Evolutionary conservation across 2,113 vertebrate genomes (phyloP).

Genomic region (Cacatua alba): DNA sequence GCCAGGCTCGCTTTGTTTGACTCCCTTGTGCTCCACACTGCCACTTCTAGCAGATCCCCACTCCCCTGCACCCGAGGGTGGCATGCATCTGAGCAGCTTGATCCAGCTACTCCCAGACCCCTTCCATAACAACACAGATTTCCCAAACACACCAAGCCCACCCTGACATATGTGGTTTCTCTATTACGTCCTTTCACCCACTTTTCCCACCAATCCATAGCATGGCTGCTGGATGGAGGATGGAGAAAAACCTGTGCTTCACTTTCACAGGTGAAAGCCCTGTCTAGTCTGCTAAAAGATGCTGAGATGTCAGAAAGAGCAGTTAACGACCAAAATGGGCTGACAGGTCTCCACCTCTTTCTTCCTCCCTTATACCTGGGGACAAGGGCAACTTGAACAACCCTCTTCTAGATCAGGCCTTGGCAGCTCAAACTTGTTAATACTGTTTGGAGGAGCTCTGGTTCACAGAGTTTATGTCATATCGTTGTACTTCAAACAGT

Average conservation of each 20-base stretch:
- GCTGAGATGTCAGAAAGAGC: not conserved
- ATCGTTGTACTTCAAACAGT: not conserved
- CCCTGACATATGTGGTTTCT: not conserved
- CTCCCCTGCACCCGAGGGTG: not conserved
- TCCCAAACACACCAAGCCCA: not conserved
- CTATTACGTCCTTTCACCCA: rapidly evolving
- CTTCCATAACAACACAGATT: not conserved
- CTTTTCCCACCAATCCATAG: not conserved
- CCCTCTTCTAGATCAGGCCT: not conserved
- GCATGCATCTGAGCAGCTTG: not conserved
- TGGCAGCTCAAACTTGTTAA: not conserved
- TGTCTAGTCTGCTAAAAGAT: not conserved
- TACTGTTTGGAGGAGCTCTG: not conserved
- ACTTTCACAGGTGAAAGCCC: not conserved
- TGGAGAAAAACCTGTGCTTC: not conserved
- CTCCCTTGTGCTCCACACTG: not conserved
- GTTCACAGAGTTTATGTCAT: not conserved
- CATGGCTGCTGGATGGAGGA: not conserved
- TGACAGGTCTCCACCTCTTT: not conserved
- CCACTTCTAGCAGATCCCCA: not conserved
- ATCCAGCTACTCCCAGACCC: not conserved
- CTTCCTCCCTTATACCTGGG: not conserved
- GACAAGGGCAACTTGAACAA: not conserved
- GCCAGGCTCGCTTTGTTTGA: rapidly evolving
- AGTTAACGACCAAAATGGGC: not conserved